A percentile compares a stretch with the other conserved stretches of the same genome.
phyloP scores from a whole-genome alignment of 2,113 vertebrate species.

The Bujurquina vittata region DNA sequence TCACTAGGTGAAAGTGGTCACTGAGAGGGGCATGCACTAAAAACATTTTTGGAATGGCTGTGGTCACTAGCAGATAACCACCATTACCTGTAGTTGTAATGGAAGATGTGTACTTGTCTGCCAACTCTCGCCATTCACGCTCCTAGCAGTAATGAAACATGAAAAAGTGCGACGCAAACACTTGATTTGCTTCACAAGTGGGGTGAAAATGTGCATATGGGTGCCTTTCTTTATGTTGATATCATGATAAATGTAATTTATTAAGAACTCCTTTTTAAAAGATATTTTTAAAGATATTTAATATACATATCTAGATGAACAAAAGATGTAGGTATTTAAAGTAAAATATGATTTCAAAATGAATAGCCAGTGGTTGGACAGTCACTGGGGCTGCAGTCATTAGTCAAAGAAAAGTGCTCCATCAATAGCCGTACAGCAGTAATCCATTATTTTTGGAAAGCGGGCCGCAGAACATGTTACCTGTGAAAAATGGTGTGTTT shows the following conservation, averaged over 20 bases:
- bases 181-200: too few relatives aligned
- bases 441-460: slow-evolving; percentile 1
- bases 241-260: not conserved
- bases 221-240: too few relatives aligned
- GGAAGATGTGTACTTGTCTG: not conserved
- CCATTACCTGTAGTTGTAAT: not conserved
- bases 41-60: too few relatives aligned
- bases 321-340: not conserved
- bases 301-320: too few relatives aligned
- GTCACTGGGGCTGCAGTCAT: not conserved
- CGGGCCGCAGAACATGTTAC: not conserved
- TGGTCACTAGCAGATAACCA: not conserved
- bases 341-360: not conserved
- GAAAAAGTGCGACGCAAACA: not conserved
- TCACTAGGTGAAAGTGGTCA: too few relatives aligned
- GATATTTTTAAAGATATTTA: too few relatives aligned
- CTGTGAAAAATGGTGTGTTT: not conserved
- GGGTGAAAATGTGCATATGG: too few relatives aligned
- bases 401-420: not conserved
- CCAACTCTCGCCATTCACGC: too few relatives aligned
- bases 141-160: too few relatives aligned
- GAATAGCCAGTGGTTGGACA: not conserved
- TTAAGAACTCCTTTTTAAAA: too few relatives aligned
- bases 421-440: not conserved
- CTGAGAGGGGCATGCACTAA: not conserved